Evolutionary conservation across 2,113 vertebrate genomes (phyloP).

Genomic region (Paralichthys olivaceus): DNA sequence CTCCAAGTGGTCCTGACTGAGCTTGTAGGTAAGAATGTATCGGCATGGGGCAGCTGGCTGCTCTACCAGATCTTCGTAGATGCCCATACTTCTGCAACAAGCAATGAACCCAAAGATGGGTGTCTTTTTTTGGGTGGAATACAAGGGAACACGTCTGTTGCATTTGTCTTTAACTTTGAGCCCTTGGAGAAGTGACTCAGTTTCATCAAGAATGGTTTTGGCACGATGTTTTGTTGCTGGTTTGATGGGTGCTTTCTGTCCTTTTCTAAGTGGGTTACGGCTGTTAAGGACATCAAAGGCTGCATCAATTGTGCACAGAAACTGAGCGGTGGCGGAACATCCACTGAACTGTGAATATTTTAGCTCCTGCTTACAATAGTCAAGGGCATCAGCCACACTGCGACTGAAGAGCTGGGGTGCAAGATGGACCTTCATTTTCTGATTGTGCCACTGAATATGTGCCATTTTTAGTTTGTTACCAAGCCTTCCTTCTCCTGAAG

Average conservation of each 20-base stretch:
- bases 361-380: not conserved
- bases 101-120: not conserved
- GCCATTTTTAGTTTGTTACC: too few species aligned
- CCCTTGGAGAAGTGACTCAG: not conserved
- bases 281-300: constrained; percentile 3
- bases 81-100: constrained; percentile 7
- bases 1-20: too few species aligned
- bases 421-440: not conserved
- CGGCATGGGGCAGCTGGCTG: not conserved
- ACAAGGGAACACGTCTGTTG: not conserved
- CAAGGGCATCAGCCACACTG: not conserved
- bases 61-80: constrained; percentile 4
- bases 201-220: not conserved
- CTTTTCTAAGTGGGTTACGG: not conserved
- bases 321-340: not conserved
- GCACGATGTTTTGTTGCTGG: not conserved
- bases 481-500: too few species aligned
- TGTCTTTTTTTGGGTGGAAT: constrained; percentile 4
- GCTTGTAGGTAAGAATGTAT: not conserved
- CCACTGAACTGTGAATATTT: not conserved
- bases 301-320: not conserved
- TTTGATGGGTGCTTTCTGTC: not conserved
- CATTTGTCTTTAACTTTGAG: not conserved
- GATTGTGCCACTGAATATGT: not conserved
- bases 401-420: not conserved